A percentile compares a stretch with the other conserved stretches of the same genome.
phyloP scores from a whole-genome alignment of 2,888 invertebrate genomes.

The Cremastinae sp. region DNA sequence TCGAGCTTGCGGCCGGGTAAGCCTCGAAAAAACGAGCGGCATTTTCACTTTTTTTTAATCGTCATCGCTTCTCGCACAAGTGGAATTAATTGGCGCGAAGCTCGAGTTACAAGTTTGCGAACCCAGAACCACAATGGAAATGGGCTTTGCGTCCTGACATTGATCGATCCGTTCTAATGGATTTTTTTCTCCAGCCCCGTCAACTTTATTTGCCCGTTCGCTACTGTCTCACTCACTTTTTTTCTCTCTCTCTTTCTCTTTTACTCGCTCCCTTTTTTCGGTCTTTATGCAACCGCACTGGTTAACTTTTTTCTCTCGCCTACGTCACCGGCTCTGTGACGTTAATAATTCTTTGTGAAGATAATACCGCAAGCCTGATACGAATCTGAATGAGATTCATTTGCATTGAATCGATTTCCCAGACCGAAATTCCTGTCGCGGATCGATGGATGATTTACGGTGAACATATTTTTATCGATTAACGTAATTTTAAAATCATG shows the following conservation, averaged over 20 bases:
- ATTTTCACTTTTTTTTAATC: constrained; percentile 1
- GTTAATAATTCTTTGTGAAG: constrained; percentile 50
- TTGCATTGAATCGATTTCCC: constrained; percentile 48
- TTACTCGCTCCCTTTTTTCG: background rate
- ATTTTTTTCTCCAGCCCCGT: constrained; percentile 17
- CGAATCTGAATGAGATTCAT: constrained; percentile 38
- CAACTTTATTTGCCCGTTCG: constrained; percentile 7
- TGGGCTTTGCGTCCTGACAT: constrained; percentile 29
- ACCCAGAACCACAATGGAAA: constrained; percentile 18
- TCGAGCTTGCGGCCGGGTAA: background rate
- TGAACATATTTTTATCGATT: too few species aligned
- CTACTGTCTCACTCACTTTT: background rate
- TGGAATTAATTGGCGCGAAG: constrained; percentile 7
- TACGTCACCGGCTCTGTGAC: constrained; percentile 48
- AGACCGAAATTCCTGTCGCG: background rate
- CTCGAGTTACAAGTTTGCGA: constrained; percentile 10
- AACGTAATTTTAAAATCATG: too few species aligned
- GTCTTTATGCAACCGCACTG: constrained; percentile 12
- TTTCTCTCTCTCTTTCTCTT: constrained; percentile 1
- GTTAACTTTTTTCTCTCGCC: constrained; percentile 16
- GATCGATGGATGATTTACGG: constrained; percentile 6
- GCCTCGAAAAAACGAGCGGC: background rate
- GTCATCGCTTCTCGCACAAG: background rate
- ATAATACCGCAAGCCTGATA: constrained; percentile 35
- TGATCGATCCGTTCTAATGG: constrained; percentile 23